A percentile compares a stretch with the other conserved stretches of the same genome.
Evolutionary conservation across 2,888 invertebrate genomes (phyloP).

Genomic region (Trissolcus japonicus): DNA sequence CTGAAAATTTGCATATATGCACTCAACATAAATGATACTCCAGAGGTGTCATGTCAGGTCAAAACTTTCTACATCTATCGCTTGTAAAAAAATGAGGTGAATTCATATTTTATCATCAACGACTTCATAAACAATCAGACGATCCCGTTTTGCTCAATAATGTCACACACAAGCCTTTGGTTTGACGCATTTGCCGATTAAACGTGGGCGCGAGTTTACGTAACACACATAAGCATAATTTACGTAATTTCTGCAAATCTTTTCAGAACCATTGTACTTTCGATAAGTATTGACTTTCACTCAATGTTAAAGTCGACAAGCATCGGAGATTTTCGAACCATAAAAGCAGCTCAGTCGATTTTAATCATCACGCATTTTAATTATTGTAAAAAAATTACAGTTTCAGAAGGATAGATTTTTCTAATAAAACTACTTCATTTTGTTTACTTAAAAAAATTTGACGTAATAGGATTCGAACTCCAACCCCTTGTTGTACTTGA

Average conservation of each 20-base stretch:
- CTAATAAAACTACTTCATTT: no score
- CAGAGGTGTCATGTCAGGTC: no score
- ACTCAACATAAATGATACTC: no score
- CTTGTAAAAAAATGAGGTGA: no score
- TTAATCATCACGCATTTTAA: background rate
- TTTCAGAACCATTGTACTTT: constrained; percentile 27
- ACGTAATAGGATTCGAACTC: no score
- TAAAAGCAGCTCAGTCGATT: background rate
- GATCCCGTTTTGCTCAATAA: constrained; percentile 13
- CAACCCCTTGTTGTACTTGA: no score
- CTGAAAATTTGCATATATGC: constrained; percentile 13
- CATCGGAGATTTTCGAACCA: constrained; percentile 6
- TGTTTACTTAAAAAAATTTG: no score
- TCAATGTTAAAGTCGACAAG: constrained; percentile 20
- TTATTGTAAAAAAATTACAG: background rate
- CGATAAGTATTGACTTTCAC: constrained; percentile 51
- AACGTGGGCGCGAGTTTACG: constrained; percentile 37
- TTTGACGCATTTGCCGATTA: constrained; percentile 6
- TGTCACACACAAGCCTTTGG: background rate
- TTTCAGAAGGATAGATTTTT: no score
- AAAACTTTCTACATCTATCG: no score
- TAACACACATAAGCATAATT: constrained; percentile 37
- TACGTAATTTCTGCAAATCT: constrained; percentile 45
- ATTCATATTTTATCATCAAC: no score
- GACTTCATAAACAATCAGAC: constrained; percentile 16